Conservation (phyloP, 2,113 vertebrate genomes). For the Thunnus maccoyii region DNA sequence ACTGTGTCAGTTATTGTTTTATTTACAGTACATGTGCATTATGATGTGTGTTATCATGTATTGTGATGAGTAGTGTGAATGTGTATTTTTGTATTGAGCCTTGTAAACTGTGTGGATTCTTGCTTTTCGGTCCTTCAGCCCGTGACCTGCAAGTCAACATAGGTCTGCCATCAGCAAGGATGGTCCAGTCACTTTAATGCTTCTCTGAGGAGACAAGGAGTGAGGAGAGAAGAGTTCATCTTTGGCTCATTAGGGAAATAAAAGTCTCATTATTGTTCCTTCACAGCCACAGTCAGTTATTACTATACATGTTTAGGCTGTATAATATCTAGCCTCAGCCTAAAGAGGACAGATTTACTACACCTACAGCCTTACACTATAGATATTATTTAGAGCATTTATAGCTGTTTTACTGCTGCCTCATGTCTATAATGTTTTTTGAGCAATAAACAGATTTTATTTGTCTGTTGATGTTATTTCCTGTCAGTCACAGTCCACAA, state of each 20-base stretch:
- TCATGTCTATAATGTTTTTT: not conserved
- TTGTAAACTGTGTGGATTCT: no score
- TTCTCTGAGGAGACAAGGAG: constrained; percentile 6
- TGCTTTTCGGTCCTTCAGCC: not conserved
- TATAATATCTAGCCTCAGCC: not conserved
- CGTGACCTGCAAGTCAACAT: not conserved
- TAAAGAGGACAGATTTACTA: constrained; percentile 12
- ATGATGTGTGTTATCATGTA: no score
- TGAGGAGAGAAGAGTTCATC: not conserved
- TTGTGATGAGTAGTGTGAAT: no score
- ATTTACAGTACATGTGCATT: no score
- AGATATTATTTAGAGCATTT: not conserved
- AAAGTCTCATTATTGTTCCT: not conserved
- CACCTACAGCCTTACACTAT: not conserved
- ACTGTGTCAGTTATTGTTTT: no score
- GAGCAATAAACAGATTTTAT: not conserved
- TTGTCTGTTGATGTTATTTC: not conserved
- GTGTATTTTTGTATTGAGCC: no score
- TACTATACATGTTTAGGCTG: not conserved
- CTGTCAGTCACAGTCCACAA: not conserved
- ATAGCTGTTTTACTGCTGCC: not conserved
- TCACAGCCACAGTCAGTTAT: not conserved
- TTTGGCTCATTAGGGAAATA: not conserved
- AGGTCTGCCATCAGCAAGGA: no score
- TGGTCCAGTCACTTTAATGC: constrained; percentile 11